A percentile compares a stretch with the other conserved stretches of the same genome.
These are phyloP conservation scores for Rhombomys opimus DNA, from an alignment of 2,113 vertebrate species.

Conservation along the genomic window DNA sequence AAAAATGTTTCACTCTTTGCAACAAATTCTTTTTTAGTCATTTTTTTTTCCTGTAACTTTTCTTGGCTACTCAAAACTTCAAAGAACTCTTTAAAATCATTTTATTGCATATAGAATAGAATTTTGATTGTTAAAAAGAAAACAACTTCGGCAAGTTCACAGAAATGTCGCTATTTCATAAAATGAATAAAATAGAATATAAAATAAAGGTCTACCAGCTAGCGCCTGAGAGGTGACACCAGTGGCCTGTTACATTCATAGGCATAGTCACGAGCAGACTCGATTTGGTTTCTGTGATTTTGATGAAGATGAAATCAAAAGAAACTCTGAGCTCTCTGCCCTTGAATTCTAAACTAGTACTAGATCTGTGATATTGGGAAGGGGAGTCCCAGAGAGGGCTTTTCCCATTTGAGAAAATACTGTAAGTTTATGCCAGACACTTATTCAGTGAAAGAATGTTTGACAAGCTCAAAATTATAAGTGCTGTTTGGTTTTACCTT, in stretches of 20 bases:
- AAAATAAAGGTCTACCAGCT: not conserved
- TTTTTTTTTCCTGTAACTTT: not conserved
- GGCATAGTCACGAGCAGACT: not conserved
- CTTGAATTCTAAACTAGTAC: not conserved
- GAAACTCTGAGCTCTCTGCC: not conserved
- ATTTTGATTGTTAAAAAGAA: not conserved
- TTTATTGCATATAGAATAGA: not conserved
- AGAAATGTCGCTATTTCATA: not conserved
- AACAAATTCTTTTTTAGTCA: not conserved
- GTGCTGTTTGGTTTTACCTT: not conserved
- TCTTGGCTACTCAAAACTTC: slow-evolving; percentile 4
- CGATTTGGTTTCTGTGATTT: not conserved
- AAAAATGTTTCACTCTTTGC: not conserved
- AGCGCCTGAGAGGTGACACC: not conserved
- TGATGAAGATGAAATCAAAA: not conserved
- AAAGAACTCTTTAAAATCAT: slow-evolving; percentile 18
- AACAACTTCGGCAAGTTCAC: not conserved
- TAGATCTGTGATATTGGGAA: not conserved
- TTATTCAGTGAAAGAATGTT: slow-evolving; percentile 3
- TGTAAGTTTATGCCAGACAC: not conserved
- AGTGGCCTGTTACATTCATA: not conserved
- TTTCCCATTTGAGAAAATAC: not conserved
- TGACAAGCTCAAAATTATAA: slow-evolving; percentile 39
- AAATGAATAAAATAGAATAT: not conserved
- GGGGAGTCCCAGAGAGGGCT: not conserved